A percentile compares a stretch with the other conserved stretches of the same genome.
Evolutionary conservation across 2,888 invertebrate species (phyloP).

Genomic region (Leucoma salicis): DNA sequence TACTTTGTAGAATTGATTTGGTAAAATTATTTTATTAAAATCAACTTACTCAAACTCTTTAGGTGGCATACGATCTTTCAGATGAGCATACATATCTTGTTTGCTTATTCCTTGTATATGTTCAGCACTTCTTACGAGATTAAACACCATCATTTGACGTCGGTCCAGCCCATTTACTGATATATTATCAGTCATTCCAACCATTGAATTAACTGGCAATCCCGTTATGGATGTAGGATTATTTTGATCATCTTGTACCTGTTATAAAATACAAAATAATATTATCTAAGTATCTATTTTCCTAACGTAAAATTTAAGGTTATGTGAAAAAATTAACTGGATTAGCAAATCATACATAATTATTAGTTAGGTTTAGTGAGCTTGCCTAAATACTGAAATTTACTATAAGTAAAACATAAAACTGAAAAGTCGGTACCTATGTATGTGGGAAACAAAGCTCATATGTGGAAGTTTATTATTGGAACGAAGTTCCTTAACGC

Average conservation of each 20-base stretch:
- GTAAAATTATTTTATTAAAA: neutral
- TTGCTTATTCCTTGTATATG: conserved; percentile 75
- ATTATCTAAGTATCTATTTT: no score
- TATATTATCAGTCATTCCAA: conserved; percentile 55
- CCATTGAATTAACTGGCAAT: conserved; percentile 71
- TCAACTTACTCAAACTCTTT: conserved; percentile 73
- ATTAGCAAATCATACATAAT: no score
- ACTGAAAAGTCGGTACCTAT: no score
- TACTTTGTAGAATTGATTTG: no score
- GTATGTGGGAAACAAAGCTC: no score
- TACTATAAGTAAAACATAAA: no score
- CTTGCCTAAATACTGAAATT: no score
- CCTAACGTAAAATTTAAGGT: no score
- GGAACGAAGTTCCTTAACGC: no score
- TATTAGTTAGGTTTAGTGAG: no score
- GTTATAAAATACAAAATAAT: conserved; percentile 9
- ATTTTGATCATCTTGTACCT: conserved; percentile 57
- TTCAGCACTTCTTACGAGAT: conserved; percentile 67
- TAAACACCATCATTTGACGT: conserved; percentile 76
- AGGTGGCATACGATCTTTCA: conserved; percentile 71
- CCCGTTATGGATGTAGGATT: conserved; percentile 51
- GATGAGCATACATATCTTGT: conserved; percentile 67
- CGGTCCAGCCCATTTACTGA: conserved; percentile 72
- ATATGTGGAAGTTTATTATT: no score
- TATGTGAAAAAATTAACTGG: no score